A percentile compares a stretch with the other conserved stretches of the same genome.
These are phyloP conservation scores for Apamea sordens DNA, from an alignment of 2,888 invertebrate genomes.

Conservation along the genomic window DNA sequence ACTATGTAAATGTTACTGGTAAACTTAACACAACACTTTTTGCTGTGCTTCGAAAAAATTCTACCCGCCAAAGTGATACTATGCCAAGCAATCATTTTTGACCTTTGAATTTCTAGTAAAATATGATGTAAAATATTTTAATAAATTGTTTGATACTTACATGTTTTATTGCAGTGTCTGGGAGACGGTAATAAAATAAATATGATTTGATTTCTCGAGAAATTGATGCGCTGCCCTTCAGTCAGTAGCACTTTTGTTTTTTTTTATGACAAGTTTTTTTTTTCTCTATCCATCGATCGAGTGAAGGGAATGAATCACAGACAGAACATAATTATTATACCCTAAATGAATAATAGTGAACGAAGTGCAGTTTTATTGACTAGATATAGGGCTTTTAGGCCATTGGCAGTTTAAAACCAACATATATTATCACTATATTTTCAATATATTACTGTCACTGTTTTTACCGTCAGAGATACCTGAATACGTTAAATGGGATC, in stretches of 20 bases:
- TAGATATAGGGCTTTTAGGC: conserved; percentile 9
- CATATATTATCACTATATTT: neutral
- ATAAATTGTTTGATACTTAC: conserved; percentile 34
- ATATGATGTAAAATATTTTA: neutral
- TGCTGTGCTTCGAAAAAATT: neutral
- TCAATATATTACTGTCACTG: neutral
- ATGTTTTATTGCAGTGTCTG: neutral
- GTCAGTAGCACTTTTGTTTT: too few species aligned
- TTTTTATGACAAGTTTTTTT: neutral
- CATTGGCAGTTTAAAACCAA: neutral
- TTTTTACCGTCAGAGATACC: neutral
- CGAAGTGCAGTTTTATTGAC: neutral
- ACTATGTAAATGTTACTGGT: neutral
- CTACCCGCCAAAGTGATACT: conserved; percentile 28
- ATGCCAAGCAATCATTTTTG: neutral
- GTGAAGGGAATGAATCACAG: conserved; percentile 1
- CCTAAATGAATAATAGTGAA: neutral
- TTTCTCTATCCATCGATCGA: neutral
- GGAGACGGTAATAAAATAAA: neutral
- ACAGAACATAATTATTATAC: too few species aligned
- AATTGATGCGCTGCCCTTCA: neutral
- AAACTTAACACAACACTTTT: neutral
- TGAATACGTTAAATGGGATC: neutral
- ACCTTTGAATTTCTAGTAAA: neutral
- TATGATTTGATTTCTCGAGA: neutral